Percentiles rank a stretch among this genome's conserved stretches.
Conservation (phyloP, 2,888 invertebrate species). For the Aradus depressus region DNA sequence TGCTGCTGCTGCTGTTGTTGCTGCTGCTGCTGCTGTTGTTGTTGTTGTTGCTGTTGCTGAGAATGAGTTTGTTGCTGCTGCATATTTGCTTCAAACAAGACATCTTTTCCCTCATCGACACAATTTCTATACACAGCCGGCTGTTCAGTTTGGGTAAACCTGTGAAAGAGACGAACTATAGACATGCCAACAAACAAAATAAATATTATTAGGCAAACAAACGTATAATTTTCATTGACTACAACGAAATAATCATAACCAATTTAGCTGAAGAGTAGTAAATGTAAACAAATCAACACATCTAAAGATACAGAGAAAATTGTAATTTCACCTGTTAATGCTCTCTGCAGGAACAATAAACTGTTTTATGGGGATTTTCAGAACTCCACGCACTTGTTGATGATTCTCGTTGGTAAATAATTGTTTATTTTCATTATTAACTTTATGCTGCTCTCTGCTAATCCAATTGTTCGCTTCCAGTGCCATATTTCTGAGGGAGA, state of each 20-base stretch:
- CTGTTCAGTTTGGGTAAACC: constrained; percentile 30
- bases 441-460: constrained; percentile 25
- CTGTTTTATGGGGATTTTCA: constrained; percentile 24
- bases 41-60: constrained; percentile 18
- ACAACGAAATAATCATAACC: background rate
- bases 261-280: background rate
- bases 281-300: background rate
- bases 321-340: constrained; percentile 17
- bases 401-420: constrained; percentile 20
- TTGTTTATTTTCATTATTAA: constrained; percentile 18
- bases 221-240: background rate
- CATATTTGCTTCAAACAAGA: constrained; percentile 31
- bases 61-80: constrained; percentile 27
- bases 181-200: background rate
- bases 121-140: constrained; percentile 21
- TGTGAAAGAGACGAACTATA: constrained; percentile 16
- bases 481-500: constrained; percentile 25
- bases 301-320: background rate
- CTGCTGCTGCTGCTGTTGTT: constrained; percentile 20
- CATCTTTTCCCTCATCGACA: constrained; percentile 25
- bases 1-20: constrained; percentile 24
- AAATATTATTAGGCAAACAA: background rate
- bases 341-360: constrained; percentile 21
- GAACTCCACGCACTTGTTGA: constrained; percentile 21
- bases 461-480: constrained; percentile 28